phyloP scores from a whole-genome alignment of 2,888 invertebrate species.

The Trypoxylon attenuatum region DNA sequence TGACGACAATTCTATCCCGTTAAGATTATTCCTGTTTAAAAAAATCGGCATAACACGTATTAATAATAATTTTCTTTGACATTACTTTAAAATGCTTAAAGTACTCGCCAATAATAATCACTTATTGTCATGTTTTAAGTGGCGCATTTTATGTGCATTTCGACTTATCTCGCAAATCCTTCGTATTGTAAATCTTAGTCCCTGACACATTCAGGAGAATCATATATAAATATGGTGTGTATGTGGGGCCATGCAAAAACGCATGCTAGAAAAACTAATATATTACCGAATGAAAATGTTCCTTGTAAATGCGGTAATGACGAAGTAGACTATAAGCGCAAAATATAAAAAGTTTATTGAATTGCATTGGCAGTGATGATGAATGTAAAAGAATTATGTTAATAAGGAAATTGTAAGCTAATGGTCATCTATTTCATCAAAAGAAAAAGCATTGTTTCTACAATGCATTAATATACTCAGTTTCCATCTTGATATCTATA shows the following conservation, averaged over 20 bases:
- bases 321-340: slow-evolving; percentile 26
- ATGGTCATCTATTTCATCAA: background rate
- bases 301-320: slow-evolving; percentile 60
- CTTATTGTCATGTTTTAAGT: slow-evolving; percentile 24
- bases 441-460: slow-evolving; percentile 9
- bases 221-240: slow-evolving; percentile 28
- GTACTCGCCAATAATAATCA: slow-evolving; percentile 26
- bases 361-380: slow-evolving; percentile 28
- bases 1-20: too few species aligned
- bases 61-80: slow-evolving; percentile 16
- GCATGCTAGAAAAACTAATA: slow-evolving; percentile 38
- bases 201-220: slow-evolving; percentile 21
- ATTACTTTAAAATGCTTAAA: slow-evolving; percentile 34
- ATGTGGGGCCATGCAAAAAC: slow-evolving; percentile 45
- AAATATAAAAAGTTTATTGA: slow-evolving; percentile 21
- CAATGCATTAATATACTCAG: slow-evolving; percentile 29
- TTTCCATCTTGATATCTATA: slow-evolving; percentile 13
- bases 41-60: too few species aligned
- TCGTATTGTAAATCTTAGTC: slow-evolving; percentile 21
- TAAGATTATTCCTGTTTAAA: too few species aligned
- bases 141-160: too few species aligned
- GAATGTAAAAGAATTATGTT: slow-evolving; percentile 30
- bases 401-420: slow-evolving; percentile 9
- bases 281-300: slow-evolving; percentile 61
- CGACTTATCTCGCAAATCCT: too few species aligned